Evolutionary conservation across 2,113 vertebrate genomes (phyloP).

Genomic region (Shinisaurus crocodilurus): DNA sequence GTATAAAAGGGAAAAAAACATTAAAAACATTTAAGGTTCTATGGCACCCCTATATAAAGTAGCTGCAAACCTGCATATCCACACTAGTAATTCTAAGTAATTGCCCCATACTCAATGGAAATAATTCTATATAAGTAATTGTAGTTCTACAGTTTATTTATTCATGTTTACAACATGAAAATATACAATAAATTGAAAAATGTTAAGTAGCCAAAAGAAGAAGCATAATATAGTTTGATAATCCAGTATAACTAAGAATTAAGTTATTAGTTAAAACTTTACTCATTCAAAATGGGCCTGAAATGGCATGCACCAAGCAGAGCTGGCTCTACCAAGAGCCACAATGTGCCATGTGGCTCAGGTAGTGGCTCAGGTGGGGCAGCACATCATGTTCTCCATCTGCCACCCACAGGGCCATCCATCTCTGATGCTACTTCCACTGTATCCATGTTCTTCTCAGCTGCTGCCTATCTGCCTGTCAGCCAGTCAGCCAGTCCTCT

Average conservation of each 20-base stretch:
- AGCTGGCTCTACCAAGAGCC: no score
- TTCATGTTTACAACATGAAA: not conserved
- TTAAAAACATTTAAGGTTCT: not conserved
- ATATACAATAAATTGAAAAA: not conserved
- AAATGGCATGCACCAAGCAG: no score
- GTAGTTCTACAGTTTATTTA: not conserved
- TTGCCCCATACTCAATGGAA: not conserved
- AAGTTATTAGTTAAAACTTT: not conserved
- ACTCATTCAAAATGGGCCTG: not conserved
- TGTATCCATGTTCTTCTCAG: no score
- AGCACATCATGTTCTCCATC: no score
- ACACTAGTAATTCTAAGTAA: not conserved
- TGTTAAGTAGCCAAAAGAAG: fast-evolving
- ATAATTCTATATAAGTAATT: not conserved
- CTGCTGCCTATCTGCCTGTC: no score
- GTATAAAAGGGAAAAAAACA: not conserved
- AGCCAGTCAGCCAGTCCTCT: no score
- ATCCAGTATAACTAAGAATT: not conserved
- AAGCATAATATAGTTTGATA: not conserved
- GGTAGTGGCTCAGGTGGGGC: no score
- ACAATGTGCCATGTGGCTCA: no score
- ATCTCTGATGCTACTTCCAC: no score
- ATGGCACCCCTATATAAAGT: not conserved
- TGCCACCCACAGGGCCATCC: no score
- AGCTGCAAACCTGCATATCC: not conserved